Evolutionary conservation across 2,113 vertebrate genomes (phyloP), one percentile per base, ranked within the genome.

Genomic region (Pedetes capensis): DNA sequence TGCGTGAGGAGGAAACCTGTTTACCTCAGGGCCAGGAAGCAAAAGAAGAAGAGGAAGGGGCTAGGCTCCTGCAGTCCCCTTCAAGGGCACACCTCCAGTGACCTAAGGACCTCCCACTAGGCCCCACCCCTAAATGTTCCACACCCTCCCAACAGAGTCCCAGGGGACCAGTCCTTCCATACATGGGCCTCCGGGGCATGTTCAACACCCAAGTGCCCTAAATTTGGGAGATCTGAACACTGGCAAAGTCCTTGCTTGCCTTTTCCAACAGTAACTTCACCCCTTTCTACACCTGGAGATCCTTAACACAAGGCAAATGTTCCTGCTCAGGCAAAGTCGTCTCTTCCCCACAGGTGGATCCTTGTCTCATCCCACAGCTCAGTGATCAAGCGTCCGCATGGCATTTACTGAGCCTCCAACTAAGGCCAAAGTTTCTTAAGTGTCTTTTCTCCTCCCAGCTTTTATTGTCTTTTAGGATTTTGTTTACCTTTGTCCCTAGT

Each of bases 321-420:
- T 8, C 55, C 57, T n/a, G 8, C 25, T 51, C n/a, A 39, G 32
- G 37, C 23, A 53, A n/a, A n/a, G 47, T 2, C 22, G 11, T 37
- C 23, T 22, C 20, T 32, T 47, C 59, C 81, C 61, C 20, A 29
- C 61, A 10, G 32, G 39, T 23, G 5, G n/a, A 5, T 10, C 0
- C 0, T 27, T 9, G 47, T 25, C 34, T 8, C 12, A 42, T 10
- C 10, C 27, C 9, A 29, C 8, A n/a, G n/a, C 63, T 44, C 20
- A 22, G n/a, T 8, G n/a, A n/a, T 5, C 27, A 37, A 66, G 8
- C 8, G 0, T 69, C 23, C 34, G 8, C 4, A 27, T 8, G 16
- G 27, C 55, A n/a, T 61, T 75, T 14, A 2, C 39, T 59, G 2
- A 20, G 29, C n/a, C 29, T 49, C 81, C 2, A 7, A 25, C 23